A percentile compares a stretch with the other conserved stretches of the same genome.
Conservation (phyloP, 2,113 vertebrate genomes). For the Nansenia antarctica region DNA sequence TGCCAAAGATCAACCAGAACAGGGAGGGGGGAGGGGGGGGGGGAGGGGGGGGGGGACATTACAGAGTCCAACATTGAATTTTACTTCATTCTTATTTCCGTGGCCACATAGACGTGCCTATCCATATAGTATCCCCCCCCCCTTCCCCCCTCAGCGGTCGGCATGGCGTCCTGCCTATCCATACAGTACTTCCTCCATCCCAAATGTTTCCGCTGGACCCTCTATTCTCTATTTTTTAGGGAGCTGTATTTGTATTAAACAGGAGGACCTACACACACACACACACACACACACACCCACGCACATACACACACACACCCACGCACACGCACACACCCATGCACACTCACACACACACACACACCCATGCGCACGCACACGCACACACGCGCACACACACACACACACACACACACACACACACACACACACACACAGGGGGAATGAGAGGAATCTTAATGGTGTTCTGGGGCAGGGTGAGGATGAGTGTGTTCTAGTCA, state of each 20-base stretch:
- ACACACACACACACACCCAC: no score
- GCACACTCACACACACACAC: no score
- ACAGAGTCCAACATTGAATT: background rate
- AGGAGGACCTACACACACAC: background rate
- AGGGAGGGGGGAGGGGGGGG: no score
- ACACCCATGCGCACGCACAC: no score
- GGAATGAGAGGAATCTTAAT: background rate
- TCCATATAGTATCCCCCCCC: background rate
- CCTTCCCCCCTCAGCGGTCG: background rate
- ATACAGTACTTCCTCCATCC: background rate
- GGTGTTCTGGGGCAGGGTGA: background rate
- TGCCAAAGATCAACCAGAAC: background rate
- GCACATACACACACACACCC: no score
- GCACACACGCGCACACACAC: no score
- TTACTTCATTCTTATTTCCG: background rate
- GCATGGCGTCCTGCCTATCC: background rate
- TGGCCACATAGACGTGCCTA: background rate
- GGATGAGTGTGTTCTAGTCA: background rate
- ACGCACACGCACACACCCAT: no score
- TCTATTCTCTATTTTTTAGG: background rate
- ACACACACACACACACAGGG: no score
- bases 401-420: no score
- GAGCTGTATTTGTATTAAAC: background rate
- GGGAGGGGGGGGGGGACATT: background rate
- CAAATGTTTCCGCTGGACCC: background rate